Evolutionary conservation across 2,797 vertebrate genomes (phyloP).

Genomic region (Leptoclinus maculatus): DNA sequence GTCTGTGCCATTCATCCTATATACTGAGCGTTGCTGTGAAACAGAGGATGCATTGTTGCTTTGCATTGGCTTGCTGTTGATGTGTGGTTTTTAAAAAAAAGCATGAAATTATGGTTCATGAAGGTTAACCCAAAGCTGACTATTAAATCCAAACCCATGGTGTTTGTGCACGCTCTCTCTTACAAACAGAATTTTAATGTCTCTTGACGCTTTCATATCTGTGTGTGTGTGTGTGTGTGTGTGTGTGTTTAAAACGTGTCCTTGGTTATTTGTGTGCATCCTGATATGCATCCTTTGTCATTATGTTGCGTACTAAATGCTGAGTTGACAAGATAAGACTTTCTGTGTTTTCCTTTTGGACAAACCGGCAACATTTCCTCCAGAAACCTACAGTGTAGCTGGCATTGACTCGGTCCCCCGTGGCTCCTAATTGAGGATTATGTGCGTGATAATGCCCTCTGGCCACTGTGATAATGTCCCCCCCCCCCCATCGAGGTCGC

Average conservation of each 20-base stretch:
- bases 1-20: not conserved
- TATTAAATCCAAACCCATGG: conserved; percentile 17
- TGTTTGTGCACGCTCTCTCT: conserved; percentile 16
- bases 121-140: conserved; percentile 33
- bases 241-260: not conserved
- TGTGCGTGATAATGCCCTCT: conserved; percentile 17
- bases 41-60: not conserved
- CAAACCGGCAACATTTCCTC: not conserved
- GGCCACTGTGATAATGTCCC: conserved; percentile 11
- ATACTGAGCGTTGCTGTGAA: not conserved
- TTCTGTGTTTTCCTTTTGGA: not conserved
- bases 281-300: not conserved
- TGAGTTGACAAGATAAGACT: not conserved
- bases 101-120: not conserved
- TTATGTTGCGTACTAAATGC: not conserved
- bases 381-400: not conserved
- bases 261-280: conserved; percentile 22
- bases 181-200: conserved; percentile 52
- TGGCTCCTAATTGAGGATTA: conserved; percentile 11
- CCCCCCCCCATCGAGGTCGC: not conserved
- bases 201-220: conserved; percentile 52
- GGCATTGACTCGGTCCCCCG: not conserved
- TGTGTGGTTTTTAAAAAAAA: not conserved
- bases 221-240: not conserved
- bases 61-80: not conserved